Evolutionary conservation across 2,888 invertebrate species (phyloP), one percentile per base, ranked within the genome.

Genomic region (Tyria jacobaeae): DNA sequence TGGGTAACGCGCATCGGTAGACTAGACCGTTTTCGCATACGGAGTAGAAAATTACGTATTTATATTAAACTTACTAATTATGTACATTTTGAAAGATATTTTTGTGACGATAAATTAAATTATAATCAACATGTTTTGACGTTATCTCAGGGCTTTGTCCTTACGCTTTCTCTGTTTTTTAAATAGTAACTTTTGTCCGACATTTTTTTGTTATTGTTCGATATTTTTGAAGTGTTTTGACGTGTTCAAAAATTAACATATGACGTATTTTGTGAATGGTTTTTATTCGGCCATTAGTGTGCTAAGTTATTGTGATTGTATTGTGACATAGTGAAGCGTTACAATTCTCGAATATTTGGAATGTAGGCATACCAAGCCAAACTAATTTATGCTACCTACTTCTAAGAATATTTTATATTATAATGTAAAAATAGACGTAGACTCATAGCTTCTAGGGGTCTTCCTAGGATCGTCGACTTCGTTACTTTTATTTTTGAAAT

Each of bases 51-150:
- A 85, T 80, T 87, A 85, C 87, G 88, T 88, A 84, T 86, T 86
- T 86, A 89, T 87, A 88, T 77, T 89, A 85, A 84, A 84, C 83
- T 59, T 63, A 86, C 87, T 89, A 89, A 89, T 89, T 88, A 88
- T 86, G 86, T 85, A 78, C 75, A 83, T 79, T 79, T 85, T 83
- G 83, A 79, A 70, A 79, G 84, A 81, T 83, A 86, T 84, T 83
- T 78, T 78, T 65, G 83, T 78, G 68, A 80, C 75, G 70, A 81
- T 79, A 79, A 81, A 78, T 79, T 73, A 72, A 68, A 76, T 70
- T 62, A 64, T 71, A 76, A 79, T 78, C 64, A 71, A 64, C 64
- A 35, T 77, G 74, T 76, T 78, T 71, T 78, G 76, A 75, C 71
- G 44, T 62, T 49, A 39, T 41, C 17, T 37, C 25, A 15, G 48